Conservation (phyloP, 2,797 vertebrate genomes). For the Tragelaphus eurycerus region DNA sequence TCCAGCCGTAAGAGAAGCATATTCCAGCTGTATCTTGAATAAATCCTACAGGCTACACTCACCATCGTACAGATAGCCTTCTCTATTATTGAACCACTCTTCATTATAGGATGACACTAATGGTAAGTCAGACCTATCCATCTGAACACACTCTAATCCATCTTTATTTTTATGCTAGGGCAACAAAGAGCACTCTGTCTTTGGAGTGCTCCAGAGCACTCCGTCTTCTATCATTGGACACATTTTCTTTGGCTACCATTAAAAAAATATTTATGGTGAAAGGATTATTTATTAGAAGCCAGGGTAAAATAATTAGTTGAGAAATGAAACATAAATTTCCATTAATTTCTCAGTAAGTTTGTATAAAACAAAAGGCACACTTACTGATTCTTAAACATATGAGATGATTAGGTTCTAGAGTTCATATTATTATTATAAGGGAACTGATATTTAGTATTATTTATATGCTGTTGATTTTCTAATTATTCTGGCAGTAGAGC, state of each 20-base stretch:
- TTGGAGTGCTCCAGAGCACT: not conserved
- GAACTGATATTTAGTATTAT: constrained; percentile 21
- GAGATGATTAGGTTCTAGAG: constrained; percentile 14
- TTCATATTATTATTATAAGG: not conserved
- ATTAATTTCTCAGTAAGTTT: not conserved
- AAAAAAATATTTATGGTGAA: not conserved
- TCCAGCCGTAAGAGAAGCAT: not conserved
- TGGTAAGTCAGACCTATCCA: not conserved
- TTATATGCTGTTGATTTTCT: not conserved
- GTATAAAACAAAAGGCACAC: not conserved
- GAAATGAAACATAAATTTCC: not conserved
- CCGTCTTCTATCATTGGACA: not conserved
- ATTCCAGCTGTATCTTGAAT: not conserved
- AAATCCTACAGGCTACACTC: not conserved
- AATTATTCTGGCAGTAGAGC: constrained; percentile 16
- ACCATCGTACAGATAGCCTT: not conserved
- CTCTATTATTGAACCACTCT: not conserved
- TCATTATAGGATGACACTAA: not conserved
- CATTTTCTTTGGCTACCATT: not conserved
- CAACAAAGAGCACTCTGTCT: not conserved
- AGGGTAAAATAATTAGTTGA: not conserved
- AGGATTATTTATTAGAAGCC: not conserved
- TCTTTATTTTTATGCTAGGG: constrained; percentile 13
- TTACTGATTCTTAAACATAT: not conserved
- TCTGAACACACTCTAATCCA: not conserved